These are phyloP conservation scores for Cantharis flavilabris DNA, from an alignment of 2,888 invertebrate genomes.

Conservation along the genomic window DNA sequence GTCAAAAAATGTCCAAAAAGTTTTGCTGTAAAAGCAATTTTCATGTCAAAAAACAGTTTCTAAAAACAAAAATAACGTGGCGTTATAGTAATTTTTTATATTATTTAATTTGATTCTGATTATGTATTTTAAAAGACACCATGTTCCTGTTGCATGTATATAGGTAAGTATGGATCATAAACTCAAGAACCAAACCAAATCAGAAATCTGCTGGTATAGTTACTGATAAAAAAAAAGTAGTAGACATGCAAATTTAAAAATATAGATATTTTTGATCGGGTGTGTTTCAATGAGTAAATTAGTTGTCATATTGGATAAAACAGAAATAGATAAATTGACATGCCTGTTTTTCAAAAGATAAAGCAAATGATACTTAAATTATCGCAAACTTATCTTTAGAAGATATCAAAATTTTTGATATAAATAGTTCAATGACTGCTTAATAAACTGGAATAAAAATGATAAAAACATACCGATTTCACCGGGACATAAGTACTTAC, in stretches of 20 bases:
- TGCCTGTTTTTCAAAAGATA: neutral
- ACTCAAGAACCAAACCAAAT: no score
- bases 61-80: no score
- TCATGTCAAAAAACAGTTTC: no score
- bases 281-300: neutral
- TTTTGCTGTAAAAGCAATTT: no score
- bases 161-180: no score
- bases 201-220: no score
- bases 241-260: neutral
- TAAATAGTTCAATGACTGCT: neutral
- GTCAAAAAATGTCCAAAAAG: no score
- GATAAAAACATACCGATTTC: neutral
- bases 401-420: neutral
- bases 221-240: neutral
- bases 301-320: neutral
- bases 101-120: no score
- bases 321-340: neutral
- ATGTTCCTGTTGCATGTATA: no score
- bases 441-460: neutral
- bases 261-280: neutral
- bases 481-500: no score
- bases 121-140: no score
- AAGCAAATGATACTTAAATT: neutral
- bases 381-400: neutral
- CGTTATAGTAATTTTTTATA: no score